phyloP scores from a whole-genome alignment of 2,113 vertebrate genomes.

The Procavia capensis region DNA sequence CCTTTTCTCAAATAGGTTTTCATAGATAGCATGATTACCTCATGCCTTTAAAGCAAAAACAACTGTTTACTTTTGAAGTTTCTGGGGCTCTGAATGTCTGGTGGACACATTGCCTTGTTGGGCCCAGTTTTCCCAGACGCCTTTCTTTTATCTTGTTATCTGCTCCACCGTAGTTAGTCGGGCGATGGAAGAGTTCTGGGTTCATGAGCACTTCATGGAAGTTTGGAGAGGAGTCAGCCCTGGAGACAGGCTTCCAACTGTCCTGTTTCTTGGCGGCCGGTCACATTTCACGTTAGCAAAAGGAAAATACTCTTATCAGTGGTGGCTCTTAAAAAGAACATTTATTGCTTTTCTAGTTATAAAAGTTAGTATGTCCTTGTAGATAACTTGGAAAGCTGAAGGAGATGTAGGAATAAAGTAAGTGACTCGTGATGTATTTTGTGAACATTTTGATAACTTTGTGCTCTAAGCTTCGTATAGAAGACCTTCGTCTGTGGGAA shows the following conservation, averaged over 20 bases:
- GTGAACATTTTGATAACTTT: constrained; percentile 32
- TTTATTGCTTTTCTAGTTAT: constrained; percentile 42
- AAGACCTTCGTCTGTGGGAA: constrained; percentile 20
- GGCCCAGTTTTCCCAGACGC: background rate
- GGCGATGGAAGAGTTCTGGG: background rate
- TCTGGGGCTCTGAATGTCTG: background rate
- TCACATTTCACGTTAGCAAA: constrained; percentile 33
- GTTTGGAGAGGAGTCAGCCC: background rate
- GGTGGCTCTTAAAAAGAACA: constrained; percentile 29
- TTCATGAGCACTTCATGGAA: background rate
- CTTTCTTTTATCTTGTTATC: background rate
- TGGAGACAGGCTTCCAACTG: background rate
- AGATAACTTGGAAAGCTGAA: constrained; percentile 28
- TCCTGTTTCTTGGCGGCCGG: constrained; percentile 34
- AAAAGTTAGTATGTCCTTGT: constrained; percentile 21
- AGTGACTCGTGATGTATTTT: constrained; percentile 22
- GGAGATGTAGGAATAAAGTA: constrained; percentile 48
- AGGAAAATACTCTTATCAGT: constrained; percentile 39
- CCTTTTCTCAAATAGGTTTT: constrained; percentile 17
- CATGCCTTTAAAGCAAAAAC: background rate
- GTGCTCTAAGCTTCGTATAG: constrained; percentile 14
- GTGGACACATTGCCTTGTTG: background rate
- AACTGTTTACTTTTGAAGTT: background rate
- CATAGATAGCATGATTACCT: background rate
- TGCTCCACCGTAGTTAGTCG: background rate